These are phyloP conservation scores for Drosophila lini DNA, from an alignment of 1,140 invertebrate species.

Conservation along the genomic window DNA sequence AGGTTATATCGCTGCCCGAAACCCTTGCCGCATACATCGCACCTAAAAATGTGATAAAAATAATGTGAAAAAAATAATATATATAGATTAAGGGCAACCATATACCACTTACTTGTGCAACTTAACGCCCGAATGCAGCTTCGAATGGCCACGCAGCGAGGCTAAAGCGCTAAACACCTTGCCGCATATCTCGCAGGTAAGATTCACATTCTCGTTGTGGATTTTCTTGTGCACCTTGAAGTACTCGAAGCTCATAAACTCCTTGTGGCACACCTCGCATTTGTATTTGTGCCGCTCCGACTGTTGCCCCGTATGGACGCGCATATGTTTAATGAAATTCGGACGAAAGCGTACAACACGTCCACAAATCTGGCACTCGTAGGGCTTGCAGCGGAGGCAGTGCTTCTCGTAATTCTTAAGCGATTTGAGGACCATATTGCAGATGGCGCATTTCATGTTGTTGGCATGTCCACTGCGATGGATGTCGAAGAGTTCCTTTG, in stretches of 20 bases:
- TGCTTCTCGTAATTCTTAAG: constrained; percentile 83
- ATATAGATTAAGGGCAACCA: background rate
- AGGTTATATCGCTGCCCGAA: constrained; percentile 86
- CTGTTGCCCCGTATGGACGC: constrained; percentile 80
- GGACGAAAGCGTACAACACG: constrained; percentile 81
- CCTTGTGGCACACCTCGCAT: constrained; percentile 84
- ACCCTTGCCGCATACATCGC: constrained; percentile 85
- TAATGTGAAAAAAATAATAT: too few relatives aligned
- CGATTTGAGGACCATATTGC: constrained; percentile 82
- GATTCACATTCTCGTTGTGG: constrained; percentile 82
- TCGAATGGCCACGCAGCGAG: constrained; percentile 78
- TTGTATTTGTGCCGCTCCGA: constrained; percentile 84
- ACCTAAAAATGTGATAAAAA: constrained; percentile 33
- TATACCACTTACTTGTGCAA: constrained; percentile 75
- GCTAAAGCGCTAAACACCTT: constrained; percentile 83
- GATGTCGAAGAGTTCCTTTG: constrained; percentile 80
- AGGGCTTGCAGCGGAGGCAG: constrained; percentile 83
- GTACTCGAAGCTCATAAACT: constrained; percentile 84
- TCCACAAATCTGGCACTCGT: constrained; percentile 83
- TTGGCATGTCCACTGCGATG: constrained; percentile 82
- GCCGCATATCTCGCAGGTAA: constrained; percentile 83
- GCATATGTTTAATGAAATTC: constrained; percentile 83
- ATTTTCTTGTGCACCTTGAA: constrained; percentile 84
- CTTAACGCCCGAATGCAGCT: constrained; percentile 81
- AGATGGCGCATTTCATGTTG: constrained; percentile 84